Evolutionary conservation across 2,113 vertebrate genomes (phyloP).

Genomic region (Equus quagga): DNA sequence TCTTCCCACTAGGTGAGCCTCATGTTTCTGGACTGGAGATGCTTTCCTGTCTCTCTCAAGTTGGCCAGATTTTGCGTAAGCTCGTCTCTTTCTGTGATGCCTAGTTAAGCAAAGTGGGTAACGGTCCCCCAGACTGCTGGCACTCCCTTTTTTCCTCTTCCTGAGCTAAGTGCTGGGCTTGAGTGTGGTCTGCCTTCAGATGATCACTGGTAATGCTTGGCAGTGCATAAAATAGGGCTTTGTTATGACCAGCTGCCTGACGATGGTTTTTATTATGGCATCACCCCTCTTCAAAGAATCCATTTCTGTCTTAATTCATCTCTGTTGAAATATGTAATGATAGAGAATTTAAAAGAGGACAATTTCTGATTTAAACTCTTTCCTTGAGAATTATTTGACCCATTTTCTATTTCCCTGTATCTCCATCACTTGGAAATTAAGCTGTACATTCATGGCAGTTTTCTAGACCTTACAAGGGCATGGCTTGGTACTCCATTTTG

Average conservation of each 20-base stretch:
- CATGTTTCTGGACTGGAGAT: neutral
- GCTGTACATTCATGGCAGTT: conserved; percentile 37
- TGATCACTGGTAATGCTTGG: neutral
- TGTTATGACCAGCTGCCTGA: neutral
- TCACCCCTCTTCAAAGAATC: neutral
- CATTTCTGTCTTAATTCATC: conserved; percentile 46
- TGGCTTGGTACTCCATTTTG: neutral
- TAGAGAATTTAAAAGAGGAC: conserved; percentile 49
- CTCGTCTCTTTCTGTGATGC: neutral
- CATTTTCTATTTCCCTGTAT: conserved; percentile 57
- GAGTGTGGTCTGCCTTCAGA: neutral
- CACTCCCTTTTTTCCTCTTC: neutral
- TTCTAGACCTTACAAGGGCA: conserved; percentile 20
- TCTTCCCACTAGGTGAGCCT: neutral
- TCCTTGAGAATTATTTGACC: conserved; percentile 62
- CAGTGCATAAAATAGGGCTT: neutral
- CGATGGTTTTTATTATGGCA: neutral
- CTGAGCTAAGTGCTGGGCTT: neutral
- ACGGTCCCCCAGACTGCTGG: neutral
- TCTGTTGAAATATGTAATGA: conserved; percentile 65
- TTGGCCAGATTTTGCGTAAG: neutral
- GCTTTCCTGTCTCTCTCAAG: neutral
- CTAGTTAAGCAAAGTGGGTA: neutral
- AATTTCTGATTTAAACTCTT: conserved; percentile 34
- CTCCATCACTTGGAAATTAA: conserved; percentile 17